Base-by-base conservation (phyloP, 1,140 invertebrate species). In the Telenomus remus region DNA sequence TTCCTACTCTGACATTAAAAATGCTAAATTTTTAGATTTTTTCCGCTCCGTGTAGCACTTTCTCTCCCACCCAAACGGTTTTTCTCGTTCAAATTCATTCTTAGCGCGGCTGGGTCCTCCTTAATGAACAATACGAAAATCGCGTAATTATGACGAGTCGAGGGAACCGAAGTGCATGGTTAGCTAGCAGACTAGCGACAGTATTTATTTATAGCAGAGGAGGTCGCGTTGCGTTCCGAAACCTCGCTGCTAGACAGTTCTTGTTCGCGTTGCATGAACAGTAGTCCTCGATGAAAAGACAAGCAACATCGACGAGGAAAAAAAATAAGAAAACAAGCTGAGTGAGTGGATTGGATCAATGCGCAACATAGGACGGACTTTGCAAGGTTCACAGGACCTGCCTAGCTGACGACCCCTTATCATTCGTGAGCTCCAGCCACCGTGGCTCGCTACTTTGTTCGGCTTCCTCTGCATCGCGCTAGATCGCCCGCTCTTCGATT, bases 141-240 rank as follows among this genome's bases (percentile, higher is more conserved):
- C 79, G 71, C 55, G 75, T 81, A 82, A 81, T 82, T 79, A 79
- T 77, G 56, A 69, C 63, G 76, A 81, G 76, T 83, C 80, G 75
- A 65, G 59, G 64, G 63, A 74, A 71, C 65, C 34, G 37, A 66
- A 76, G 57, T 74, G 63, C 59, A 72, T 72, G 74, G 79, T 77
- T 81, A 80, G 79, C 79, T 81, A 79, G 84, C 81, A 82, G 63
- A 81, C 76, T 83, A 79, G 84, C 81, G 78, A 68, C 70, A 73
- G 79, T 74, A 81, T 86, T 86, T 88, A 87, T 88, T 87, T 86
- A 87, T 88, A 87, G 86, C 79, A 70, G 69, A 84, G 81, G 85
- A 86, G 85, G 83, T 83, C 82, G 82, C 61, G 81, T 72, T 82
- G 81, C 79, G 82, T 85, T 85, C 83, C 83, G 84, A 85, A 85